Evolutionary conservation across 2,113 vertebrate genomes (phyloP).

Genomic region (Heteronetta atricapilla): DNA sequence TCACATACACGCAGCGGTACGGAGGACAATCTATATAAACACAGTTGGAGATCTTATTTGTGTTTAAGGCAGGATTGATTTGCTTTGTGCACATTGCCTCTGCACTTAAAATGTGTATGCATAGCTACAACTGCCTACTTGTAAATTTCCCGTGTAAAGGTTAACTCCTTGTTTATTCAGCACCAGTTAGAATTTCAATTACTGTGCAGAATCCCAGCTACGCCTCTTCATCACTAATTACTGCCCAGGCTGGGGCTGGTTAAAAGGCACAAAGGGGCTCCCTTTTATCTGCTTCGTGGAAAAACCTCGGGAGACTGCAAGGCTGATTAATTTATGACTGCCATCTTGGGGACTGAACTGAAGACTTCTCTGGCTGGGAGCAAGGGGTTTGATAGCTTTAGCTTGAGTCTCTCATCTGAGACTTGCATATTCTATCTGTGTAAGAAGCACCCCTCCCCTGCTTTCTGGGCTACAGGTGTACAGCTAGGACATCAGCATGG

Average conservation of each 20-base stretch:
- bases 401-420: background rate
- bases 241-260: background rate
- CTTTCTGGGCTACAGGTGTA: background rate
- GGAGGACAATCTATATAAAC: background rate
- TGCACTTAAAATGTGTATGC: background rate
- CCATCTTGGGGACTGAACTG: background rate
- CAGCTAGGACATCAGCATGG: background rate
- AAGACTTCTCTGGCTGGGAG: background rate
- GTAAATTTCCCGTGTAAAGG: background rate
- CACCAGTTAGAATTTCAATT: background rate
- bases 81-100: background rate
- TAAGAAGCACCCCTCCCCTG: background rate
- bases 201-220: background rate
- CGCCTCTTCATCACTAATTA: background rate
- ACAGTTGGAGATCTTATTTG: constrained; percentile 27
- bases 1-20: background rate
- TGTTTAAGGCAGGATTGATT: constrained; percentile 4
- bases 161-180: background rate
- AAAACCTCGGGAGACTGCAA: background rate
- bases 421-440: background rate
- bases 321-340: background rate
- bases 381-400: background rate
- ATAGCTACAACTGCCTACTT: background rate
- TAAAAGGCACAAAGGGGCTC: background rate
- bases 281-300: background rate